A percentile compares a stretch with the other conserved stretches of the same genome.
Evolutionary conservation across 2,113 vertebrate genomes (phyloP).

Genomic region (Damaliscus lunatus): DNA sequence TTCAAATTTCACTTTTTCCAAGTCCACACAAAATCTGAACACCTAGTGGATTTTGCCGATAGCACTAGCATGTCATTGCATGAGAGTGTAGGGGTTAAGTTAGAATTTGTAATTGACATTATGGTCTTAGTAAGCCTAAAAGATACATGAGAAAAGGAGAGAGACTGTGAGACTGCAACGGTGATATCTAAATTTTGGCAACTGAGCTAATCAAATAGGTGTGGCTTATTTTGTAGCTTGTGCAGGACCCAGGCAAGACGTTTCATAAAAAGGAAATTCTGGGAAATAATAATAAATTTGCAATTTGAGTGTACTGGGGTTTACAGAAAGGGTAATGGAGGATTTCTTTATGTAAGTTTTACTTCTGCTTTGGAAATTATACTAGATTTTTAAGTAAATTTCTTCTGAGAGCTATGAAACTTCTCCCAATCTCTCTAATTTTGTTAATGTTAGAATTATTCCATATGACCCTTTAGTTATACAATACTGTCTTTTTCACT

Average conservation of each 20-base stretch:
- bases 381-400: neutral
- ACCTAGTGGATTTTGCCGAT: neutral
- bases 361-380: conserved; percentile 5
- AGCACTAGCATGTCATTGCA: neutral
- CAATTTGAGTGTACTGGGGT: neutral
- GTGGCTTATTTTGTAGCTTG: neutral
- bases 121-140: neutral
- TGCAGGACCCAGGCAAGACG: conserved; percentile 27
- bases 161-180: neutral
- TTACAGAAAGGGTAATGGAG: neutral
- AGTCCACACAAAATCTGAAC: neutral
- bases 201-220: conserved; percentile 25
- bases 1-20: neutral
- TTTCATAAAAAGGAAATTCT: conserved; percentile 45
- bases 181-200: conserved; percentile 15
- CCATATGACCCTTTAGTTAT: neutral
- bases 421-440: neutral
- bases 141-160: neutral
- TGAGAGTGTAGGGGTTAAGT: neutral
- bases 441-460: conserved; percentile 21
- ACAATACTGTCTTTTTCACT: neutral
- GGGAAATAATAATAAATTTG: neutral
- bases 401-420: neutral
- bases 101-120: neutral
- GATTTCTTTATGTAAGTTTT: neutral